Evolutionary conservation across 2,888 invertebrate genomes (phyloP).

Genomic region (Hydropsyche betteni): DNA sequence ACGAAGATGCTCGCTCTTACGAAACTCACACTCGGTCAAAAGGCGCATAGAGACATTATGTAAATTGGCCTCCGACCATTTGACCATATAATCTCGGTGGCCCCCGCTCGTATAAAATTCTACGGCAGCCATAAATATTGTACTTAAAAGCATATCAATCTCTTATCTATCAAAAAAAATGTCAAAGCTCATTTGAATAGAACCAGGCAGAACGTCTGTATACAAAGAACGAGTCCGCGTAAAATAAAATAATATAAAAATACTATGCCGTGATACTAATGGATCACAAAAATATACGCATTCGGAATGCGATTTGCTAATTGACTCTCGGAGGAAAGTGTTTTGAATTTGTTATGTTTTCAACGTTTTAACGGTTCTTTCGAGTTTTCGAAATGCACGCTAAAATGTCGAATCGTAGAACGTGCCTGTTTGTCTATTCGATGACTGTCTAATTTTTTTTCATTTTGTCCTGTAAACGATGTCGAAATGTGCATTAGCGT

Average conservation of each 20-base stretch:
- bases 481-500: too few species aligned
- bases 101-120: conserved; percentile 37
- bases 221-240: conserved; percentile 10
- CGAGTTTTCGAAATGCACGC: too few species aligned
- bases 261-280: not conserved
- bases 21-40: conserved; percentile 14
- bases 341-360: not conserved
- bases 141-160: conserved; percentile 45
- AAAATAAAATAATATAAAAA: not conserved
- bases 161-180: conserved; percentile 44
- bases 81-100: conserved; percentile 37
- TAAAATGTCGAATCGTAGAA: too few species aligned
- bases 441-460: too few species aligned
- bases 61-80: conserved; percentile 22
- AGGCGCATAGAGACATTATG: conserved; percentile 37
- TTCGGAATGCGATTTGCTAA: conserved; percentile 11
- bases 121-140: conserved; percentile 40
- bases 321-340: conserved; percentile 17
- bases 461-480: too few species aligned
- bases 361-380: too few species aligned
- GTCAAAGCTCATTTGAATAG: conserved; percentile 46
- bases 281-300: conserved; percentile 10
- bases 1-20: conserved; percentile 2
- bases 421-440: too few species aligned
- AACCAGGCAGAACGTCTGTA: conserved; percentile 34